These are phyloP conservation scores for Pocillopora grandis DNA, from an alignment of 92 coral and sea anemone species.

Conservation along the genomic window DNA sequence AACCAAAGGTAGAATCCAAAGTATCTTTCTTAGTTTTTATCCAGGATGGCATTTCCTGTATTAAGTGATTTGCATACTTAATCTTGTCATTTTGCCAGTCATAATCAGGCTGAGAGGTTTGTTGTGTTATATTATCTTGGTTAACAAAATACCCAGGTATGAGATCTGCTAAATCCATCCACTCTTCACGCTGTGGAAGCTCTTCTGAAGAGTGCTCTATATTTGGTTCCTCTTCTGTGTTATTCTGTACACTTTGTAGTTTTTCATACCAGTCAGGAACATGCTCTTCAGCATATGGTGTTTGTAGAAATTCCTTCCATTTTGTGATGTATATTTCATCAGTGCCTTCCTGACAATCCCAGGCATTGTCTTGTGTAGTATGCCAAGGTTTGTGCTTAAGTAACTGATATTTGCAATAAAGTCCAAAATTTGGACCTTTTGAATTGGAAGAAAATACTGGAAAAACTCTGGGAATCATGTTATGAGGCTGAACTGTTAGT, in stretches of 20 bases:
- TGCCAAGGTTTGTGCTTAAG: conserved; percentile 67
- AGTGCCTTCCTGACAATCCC: conserved; percentile 52
- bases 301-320: conserved; percentile 51
- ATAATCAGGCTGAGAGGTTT: conserved; percentile 39
- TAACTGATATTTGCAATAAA: conserved; percentile 52
- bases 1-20: conserved; percentile 11
- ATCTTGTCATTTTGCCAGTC: conserved; percentile 50
- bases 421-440: conserved; percentile 54
- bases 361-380: conserved; percentile 62
- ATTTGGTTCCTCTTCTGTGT: conserved; percentile 37
- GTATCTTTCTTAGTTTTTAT: conserved; percentile 49
- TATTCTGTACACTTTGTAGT: conserved; percentile 38
- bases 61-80: conserved; percentile 39
- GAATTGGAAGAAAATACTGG: conserved; percentile 58
- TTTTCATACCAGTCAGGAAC: conserved; percentile 68
- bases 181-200: conserved; percentile 63
- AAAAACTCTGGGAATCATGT: conserved; percentile 55
- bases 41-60: conserved; percentile 67
- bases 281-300: conserved; percentile 56
- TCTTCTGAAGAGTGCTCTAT: conserved; percentile 30
- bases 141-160: conserved; percentile 47
- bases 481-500: conserved; percentile 52
- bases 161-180: conserved; percentile 67
- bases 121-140: background rate
- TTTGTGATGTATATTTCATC: conserved; percentile 40